These are phyloP conservation scores for Amphiprion ocellaris DNA, from an alignment of 2,113 vertebrate genomes.

Conservation along the genomic window DNA sequence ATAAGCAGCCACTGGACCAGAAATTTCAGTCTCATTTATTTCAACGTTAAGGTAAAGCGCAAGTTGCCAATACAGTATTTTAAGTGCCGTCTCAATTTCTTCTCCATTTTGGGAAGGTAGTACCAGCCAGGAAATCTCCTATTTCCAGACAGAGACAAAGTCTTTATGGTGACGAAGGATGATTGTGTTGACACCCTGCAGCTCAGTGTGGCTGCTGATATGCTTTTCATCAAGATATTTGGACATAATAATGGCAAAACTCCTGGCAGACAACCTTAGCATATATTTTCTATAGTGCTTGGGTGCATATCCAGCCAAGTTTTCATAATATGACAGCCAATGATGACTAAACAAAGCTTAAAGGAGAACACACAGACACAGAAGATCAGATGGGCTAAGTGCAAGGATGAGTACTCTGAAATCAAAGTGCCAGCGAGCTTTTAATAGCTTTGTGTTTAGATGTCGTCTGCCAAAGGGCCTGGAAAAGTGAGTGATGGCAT, in stretches of 20 bases:
- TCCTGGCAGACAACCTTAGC: neutral
- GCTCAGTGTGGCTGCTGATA: neutral
- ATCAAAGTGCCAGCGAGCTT: slow-evolving; percentile 48
- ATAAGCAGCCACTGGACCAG: neutral
- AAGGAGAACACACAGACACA: slow-evolving; percentile 8
- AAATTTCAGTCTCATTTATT: slow-evolving; percentile 14
- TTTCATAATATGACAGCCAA: slow-evolving; percentile 28
- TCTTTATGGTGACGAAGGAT: neutral
- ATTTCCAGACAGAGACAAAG: slow-evolving; percentile 17
- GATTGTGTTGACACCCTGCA: slow-evolving; percentile 13
- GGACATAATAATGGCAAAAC: neutral
- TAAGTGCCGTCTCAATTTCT: slow-evolving; percentile 42
- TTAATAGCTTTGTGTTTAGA: slow-evolving; percentile 61
- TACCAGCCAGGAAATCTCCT: slow-evolving; percentile 12
- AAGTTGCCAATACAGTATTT: slow-evolving; percentile 19
- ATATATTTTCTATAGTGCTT: neutral
- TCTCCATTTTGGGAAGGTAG: slow-evolving; percentile 30
- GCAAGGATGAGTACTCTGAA: slow-evolving; percentile 41
- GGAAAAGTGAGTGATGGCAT: slow-evolving; percentile 32
- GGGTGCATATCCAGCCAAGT: neutral
- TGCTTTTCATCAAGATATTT: neutral
- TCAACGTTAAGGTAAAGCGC: neutral
- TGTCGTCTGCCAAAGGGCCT: slow-evolving; percentile 15
- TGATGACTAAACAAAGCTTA: slow-evolving; percentile 40
- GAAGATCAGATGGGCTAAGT: slow-evolving; percentile 38